These are phyloP conservation scores for Dorcus parallelipipedus DNA, from an alignment of 2,888 invertebrate species.

Conservation along the genomic window DNA sequence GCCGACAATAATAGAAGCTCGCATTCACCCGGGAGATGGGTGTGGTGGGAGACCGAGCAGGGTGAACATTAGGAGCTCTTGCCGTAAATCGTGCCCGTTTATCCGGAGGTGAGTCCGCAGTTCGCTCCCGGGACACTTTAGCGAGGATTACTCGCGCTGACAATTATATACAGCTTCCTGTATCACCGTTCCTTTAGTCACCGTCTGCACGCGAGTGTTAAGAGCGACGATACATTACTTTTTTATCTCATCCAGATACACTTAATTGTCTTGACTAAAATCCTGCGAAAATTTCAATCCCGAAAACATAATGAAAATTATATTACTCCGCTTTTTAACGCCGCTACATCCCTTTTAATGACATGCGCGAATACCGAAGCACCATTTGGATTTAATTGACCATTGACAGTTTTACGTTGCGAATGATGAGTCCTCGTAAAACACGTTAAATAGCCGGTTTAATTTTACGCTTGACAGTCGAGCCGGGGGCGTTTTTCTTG, in stretches of 20 bases:
- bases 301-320: no score
- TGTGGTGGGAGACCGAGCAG: conserved; percentile 1
- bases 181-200: conserved; percentile 22
- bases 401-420: no score
- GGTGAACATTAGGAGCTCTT: conserved; percentile 1
- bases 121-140: conserved; percentile 56
- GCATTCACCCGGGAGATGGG: conserved; percentile 17
- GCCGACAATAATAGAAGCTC: conserved; percentile 22
- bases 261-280: neutral
- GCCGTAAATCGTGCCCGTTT: conserved; percentile 58
- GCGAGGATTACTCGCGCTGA: conserved; percentile 56
- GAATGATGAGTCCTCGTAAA: no score
- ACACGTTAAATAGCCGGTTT: no score
- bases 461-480: no score
- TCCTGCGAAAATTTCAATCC: neutral
- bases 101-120: conserved; percentile 54
- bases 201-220: conserved; percentile 2
- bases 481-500: no score
- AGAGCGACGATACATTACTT: neutral
- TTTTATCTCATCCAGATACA: neutral
- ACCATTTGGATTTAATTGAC: no score
- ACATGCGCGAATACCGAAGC: neutral
- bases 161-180: conserved; percentile 51
- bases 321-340: neutral
- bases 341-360: neutral